Evolutionary conservation across 2,113 vertebrate genomes (phyloP), one percentile per base, ranked within the genome.

Genomic region (Calonectris borealis): DNA sequence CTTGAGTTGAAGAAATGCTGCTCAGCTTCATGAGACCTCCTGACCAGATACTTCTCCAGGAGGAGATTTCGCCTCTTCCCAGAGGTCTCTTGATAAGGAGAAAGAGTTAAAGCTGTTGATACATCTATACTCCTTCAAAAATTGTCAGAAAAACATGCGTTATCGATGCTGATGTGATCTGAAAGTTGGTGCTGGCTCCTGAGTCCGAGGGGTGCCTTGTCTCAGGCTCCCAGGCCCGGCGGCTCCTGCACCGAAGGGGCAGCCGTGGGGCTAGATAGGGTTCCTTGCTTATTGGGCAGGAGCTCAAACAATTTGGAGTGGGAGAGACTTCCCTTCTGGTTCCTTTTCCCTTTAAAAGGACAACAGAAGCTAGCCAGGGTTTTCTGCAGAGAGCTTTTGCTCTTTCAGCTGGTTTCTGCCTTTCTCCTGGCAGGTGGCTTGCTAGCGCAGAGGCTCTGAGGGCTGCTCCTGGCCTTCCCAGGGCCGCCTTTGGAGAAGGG

Each of bases 171-270:
- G 6, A 0, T 24, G 49, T 16, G 38, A 16, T 73, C 12, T 60
- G 54, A 55, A 72, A 16, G 78, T 21, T 36, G 72, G 7, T 42
- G 73, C 64, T 60, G 88, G 64, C 44, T 84, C 32, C 5, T 1
- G 11, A 54, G 38, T 16, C n/a, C 3, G 5, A 52, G 15, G 21
- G 46, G 8, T 66, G 34, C 66, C 19, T 7, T 2, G 5, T 27
- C 0, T 3, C 9, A 3, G 46, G 27, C 38, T 17, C 17, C 36
- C 11, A 8, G 65, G 40, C 26, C 36, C 2, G 2, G 55, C 1
- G 4, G 69, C 44, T 65, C 13, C 71, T 44, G n/a, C 18, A 3
- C 57, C 0, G 0, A 21, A 32, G 83, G 52, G 60, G 55, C 26
- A 22, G 34, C 69, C 4, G 0, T 36, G 66, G 58, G 26, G 22